Conservation (phyloP, 2,888 invertebrate genomes). For the Tetragnatha montana region DNA sequence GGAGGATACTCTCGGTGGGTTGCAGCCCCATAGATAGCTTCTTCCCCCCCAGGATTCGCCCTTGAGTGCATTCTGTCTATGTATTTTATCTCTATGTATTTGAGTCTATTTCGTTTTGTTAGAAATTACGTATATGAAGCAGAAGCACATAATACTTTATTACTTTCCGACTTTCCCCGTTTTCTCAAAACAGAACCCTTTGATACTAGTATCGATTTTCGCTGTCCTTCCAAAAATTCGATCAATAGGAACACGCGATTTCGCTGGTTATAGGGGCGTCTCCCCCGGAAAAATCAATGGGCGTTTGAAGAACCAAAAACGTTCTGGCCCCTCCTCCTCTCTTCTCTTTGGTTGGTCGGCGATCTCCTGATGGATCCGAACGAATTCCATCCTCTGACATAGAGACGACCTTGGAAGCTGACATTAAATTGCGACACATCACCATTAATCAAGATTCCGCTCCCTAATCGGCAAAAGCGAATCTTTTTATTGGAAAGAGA, state of each 20-base stretch:
- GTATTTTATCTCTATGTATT: too few species aligned
- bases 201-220: neutral
- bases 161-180: neutral
- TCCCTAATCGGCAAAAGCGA: neutral
- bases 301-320: slow-evolving; percentile 20
- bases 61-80: too few species aligned
- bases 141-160: neutral
- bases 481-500: slow-evolving; percentile 7
- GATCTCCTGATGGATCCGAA: slow-evolving; percentile 27
- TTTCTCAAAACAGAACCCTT: neutral
- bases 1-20: too few species aligned
- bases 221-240: neutral
- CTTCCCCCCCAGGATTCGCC: too few species aligned
- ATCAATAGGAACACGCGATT: neutral
- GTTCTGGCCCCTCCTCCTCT: slow-evolving; percentile 40
- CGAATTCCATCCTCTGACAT: neutral
- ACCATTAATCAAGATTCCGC: slow-evolving; percentile 40
- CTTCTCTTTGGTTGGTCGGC: slow-evolving; percentile 38
- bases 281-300: slow-evolving; percentile 5
- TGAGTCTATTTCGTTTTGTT: too few species aligned
- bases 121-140: too few species aligned
- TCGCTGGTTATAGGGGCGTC: slow-evolving; percentile 12
- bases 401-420: slow-evolving; percentile 30
- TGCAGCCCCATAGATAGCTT: too few species aligned
- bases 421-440: slow-evolving; percentile 22